Percentiles rank a stretch among this genome's conserved stretches.
Evolutionary conservation across 2,797 vertebrate genomes (phyloP).

Genomic region (Adelosebastes latens): DNA sequence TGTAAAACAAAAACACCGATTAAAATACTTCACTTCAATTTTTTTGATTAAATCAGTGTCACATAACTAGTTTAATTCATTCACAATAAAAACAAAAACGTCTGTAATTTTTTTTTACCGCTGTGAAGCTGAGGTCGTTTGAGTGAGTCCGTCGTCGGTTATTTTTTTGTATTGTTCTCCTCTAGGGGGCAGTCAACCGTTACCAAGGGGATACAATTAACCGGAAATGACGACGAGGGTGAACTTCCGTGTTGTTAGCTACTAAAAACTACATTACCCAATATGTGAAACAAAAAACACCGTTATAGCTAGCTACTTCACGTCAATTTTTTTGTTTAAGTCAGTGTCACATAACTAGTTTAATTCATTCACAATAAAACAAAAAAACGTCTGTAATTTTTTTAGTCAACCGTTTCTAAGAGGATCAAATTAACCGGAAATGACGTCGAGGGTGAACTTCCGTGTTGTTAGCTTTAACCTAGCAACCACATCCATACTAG

Average conservation of each 20-base stretch:
- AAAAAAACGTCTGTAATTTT: background rate
- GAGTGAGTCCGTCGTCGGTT: rapidly evolving
- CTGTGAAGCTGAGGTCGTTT: rapidly evolving
- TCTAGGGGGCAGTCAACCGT: background rate
- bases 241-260: too few species aligned
- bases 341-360: background rate
- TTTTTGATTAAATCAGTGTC: background rate
- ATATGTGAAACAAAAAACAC: background rate
- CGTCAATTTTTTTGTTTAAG: background rate
- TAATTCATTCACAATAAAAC: rapidly evolving
- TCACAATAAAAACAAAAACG: too few species aligned
- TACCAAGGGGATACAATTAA: rapidly evolving
- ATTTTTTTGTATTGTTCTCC: background rate
- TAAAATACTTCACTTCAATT: rapidly evolving
- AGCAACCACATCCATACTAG: too few species aligned
- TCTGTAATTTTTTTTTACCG: background rate
- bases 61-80: background rate
- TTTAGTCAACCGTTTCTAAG: rapidly evolving
- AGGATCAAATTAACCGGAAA: background rate
- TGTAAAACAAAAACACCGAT: background rate
- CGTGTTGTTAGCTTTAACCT: constrained; percentile 17
- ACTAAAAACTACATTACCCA: constrained; percentile 65
- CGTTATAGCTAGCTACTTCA: too few species aligned
- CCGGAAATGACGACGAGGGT: rapidly evolving
- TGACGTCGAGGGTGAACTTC: background rate